Conservation (phyloP, 1,140 invertebrate species). For the Drosophila arawakana region DNA sequence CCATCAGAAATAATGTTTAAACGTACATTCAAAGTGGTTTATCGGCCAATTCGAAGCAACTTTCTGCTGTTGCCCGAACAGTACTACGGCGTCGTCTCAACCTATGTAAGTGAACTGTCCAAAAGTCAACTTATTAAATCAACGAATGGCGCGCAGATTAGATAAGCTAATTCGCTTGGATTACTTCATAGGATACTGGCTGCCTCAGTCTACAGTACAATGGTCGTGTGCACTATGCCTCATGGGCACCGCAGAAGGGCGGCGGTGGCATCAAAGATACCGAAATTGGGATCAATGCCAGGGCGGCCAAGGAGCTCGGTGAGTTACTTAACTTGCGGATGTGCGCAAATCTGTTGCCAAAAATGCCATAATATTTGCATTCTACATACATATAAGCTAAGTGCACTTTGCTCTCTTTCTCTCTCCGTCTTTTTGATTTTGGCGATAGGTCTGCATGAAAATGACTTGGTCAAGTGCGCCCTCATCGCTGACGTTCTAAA, state of each 20-base stretch:
- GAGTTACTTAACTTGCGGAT: slow-evolving; percentile 77
- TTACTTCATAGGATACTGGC: slow-evolving; percentile 75
- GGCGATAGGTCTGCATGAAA: slow-evolving; percentile 77
- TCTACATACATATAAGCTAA: slow-evolving; percentile 7
- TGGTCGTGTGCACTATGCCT: slow-evolving; percentile 72
- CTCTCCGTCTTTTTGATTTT: slow-evolving; percentile 12
- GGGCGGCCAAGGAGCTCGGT: slow-evolving; percentile 84
- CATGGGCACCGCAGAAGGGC: slow-evolving; percentile 76
- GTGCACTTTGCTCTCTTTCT: slow-evolving; percentile 22
- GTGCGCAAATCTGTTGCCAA: slow-evolving; percentile 65
- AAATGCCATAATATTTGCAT: slow-evolving; percentile 56
- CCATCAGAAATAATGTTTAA: slow-evolving; percentile 70
- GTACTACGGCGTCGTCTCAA: slow-evolving; percentile 81
- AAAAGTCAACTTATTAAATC: slow-evolving; percentile 57
- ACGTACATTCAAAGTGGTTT: slow-evolving; percentile 81
- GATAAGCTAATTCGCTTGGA: slow-evolving; percentile 47
- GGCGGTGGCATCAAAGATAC: slow-evolving; percentile 79
- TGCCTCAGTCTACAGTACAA: slow-evolving; percentile 77
- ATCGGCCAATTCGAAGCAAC: slow-evolving; percentile 77
- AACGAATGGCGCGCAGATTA: slow-evolving; percentile 50
- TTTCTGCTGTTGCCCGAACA: slow-evolving; percentile 76
- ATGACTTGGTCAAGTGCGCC: slow-evolving; percentile 81
- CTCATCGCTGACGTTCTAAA: slow-evolving; percentile 79
- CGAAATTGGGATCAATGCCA: slow-evolving; percentile 84
- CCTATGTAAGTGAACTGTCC: slow-evolving; percentile 83